phyloP scores from a whole-genome alignment of 2,797 vertebrate species.

The Spinus olivaceus region DNA sequence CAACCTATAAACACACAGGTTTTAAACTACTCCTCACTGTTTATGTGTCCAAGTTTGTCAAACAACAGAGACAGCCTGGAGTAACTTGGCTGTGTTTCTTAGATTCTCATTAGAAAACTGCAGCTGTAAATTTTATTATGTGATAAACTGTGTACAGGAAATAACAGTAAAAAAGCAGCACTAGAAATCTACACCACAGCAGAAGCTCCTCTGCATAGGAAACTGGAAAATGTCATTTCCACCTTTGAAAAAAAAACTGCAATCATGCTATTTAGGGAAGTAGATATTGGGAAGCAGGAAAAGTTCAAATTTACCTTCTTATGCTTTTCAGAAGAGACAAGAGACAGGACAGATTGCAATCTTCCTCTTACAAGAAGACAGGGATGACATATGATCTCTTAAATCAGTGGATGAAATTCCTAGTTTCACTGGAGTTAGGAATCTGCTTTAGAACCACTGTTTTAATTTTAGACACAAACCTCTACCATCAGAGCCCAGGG shows the following conservation, averaged over 20 bases:
- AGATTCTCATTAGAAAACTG: background rate
- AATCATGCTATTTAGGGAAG: background rate
- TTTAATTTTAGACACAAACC: background rate
- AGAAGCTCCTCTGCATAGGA: background rate
- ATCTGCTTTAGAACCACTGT: background rate
- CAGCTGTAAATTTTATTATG: background rate
- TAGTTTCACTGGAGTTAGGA: background rate
- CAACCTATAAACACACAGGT: background rate
- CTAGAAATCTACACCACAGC: background rate
- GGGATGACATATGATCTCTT: background rate
- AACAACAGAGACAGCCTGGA: background rate
- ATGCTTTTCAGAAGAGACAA: background rate
- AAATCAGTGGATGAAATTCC: background rate
- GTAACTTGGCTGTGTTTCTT: background rate
- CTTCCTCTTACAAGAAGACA: background rate
- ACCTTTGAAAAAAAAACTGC: background rate
- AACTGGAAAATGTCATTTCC: background rate
- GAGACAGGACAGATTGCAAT: background rate
- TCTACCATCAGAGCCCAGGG: background rate
- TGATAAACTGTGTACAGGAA: background rate
- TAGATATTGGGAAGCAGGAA: background rate
- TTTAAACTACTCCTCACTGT: background rate
- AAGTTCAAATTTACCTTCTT: background rate
- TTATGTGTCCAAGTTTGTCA: background rate
- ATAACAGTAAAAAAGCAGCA: background rate